phyloP scores from a whole-genome alignment of 2,888 invertebrate genomes.

The Polietes domitor region DNA sequence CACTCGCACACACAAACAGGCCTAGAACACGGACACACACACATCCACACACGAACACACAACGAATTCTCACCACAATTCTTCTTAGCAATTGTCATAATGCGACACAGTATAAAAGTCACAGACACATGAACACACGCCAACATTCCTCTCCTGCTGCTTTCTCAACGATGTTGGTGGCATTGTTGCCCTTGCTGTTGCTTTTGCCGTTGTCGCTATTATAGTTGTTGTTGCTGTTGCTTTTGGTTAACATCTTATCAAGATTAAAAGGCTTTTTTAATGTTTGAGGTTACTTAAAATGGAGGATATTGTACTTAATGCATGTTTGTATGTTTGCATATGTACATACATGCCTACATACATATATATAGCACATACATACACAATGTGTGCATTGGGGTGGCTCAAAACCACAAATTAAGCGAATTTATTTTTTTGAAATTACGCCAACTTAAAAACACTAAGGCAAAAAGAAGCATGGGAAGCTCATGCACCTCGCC shows the following conservation, averaged over 20 bases:
- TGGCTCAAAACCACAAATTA: too few relatives aligned
- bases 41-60: neutral
- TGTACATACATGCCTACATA: constrained; percentile 6
- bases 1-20: neutral
- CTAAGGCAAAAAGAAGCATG: too few relatives aligned
- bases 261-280: constrained; percentile 52
- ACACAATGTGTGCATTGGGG: neutral
- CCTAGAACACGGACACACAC: neutral
- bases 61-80: constrained; percentile 52
- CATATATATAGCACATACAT: neutral
- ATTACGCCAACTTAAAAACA: too few relatives aligned
- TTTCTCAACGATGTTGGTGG: constrained; percentile 18
- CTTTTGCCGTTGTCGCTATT: neutral
- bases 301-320: constrained; percentile 34
- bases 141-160: constrained; percentile 25
- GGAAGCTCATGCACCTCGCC: too few relatives aligned
- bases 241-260: constrained; percentile 48
- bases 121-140: constrained; percentile 1
- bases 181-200: constrained; percentile 18
- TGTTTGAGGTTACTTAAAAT: constrained; percentile 49
- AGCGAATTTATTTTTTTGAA: too few relatives aligned
- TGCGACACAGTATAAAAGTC: constrained; percentile 60
- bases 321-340: constrained; percentile 16
- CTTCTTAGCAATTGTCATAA: constrained; percentile 64
- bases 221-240: too few relatives aligned